These are phyloP conservation scores for Eustalomyia histrio DNA, from an alignment of 2,888 invertebrate genomes.

Conservation along the genomic window DNA sequence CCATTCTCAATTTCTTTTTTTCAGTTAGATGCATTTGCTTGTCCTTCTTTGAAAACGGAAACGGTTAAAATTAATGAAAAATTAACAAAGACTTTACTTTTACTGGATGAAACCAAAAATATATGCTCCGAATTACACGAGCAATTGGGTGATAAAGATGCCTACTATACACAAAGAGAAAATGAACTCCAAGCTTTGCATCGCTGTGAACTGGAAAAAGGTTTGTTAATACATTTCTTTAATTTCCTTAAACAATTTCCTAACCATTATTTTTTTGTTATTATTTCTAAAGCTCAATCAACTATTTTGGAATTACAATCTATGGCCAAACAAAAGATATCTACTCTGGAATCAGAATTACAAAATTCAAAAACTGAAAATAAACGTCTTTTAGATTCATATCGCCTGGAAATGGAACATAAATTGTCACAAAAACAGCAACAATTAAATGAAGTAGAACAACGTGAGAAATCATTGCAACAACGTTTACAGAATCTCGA, in stretches of 20 bases:
- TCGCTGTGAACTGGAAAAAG: slow-evolving; percentile 77
- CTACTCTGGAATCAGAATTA: slow-evolving; percentile 73
- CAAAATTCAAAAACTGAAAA: slow-evolving; percentile 72
- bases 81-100: slow-evolving; percentile 71
- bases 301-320: slow-evolving; percentile 79
- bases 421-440: slow-evolving; percentile 73
- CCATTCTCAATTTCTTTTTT: slow-evolving; percentile 57
- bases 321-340: slow-evolving; percentile 74
- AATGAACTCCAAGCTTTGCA: slow-evolving; percentile 75
- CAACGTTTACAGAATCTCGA: slow-evolving; percentile 71
- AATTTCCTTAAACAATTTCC: not conserved
- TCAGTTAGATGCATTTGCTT: slow-evolving; percentile 78
- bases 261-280: not conserved
- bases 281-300: slow-evolving; percentile 81
- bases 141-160: slow-evolving; percentile 75
- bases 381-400: slow-evolving; percentile 72
- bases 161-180: slow-evolving; percentile 74
- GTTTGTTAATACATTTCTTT: slow-evolving; percentile 66
- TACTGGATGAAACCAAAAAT: slow-evolving; percentile 74
- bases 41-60: slow-evolving; percentile 73
- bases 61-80: slow-evolving; percentile 70
- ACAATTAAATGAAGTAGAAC: slow-evolving; percentile 79
- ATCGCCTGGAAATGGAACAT: slow-evolving; percentile 71
- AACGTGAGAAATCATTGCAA: slow-evolving; percentile 70
- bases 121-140: slow-evolving; percentile 75